These are phyloP conservation scores for Macropis europaea DNA, from an alignment of 2,888 invertebrate species.

Conservation along the genomic window DNA sequence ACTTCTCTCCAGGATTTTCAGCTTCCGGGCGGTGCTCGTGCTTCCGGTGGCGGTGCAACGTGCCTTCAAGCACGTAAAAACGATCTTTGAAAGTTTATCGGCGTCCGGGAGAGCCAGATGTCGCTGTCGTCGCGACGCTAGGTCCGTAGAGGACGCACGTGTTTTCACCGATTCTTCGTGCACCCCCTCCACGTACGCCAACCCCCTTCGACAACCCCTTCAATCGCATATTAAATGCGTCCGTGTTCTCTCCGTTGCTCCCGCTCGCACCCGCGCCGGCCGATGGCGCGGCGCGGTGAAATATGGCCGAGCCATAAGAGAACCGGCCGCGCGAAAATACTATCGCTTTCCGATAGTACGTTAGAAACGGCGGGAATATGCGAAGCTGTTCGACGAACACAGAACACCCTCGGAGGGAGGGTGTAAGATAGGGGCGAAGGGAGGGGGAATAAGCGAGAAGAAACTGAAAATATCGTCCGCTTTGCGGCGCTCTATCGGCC, in stretches of 20 bases:
- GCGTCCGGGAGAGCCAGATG: constrained; percentile 30
- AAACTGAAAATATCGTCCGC: constrained; percentile 66
- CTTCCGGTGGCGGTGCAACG: background rate
- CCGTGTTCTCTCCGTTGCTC: constrained; percentile 34
- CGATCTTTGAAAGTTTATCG: constrained; percentile 46
- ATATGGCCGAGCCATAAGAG: constrained; percentile 67
- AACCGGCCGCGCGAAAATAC: constrained; percentile 70
- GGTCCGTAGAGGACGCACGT: constrained; percentile 27
- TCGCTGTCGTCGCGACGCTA: constrained; percentile 4
- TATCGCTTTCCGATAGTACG: constrained; percentile 75
- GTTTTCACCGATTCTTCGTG: constrained; percentile 50
- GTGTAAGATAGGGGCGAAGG: constrained; percentile 6
- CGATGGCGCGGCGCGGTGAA: constrained; percentile 54
- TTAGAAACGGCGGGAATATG: constrained; percentile 45
- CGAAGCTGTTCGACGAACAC: constrained; percentile 19
- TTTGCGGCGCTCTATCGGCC: constrained; percentile 68
- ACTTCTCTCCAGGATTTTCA: constrained; percentile 15
- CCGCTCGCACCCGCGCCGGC: constrained; percentile 10
- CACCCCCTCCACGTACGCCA: constrained; percentile 9
- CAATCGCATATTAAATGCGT: constrained; percentile 64
- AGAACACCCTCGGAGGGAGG: background rate
- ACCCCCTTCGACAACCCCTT: background rate
- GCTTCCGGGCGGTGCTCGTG: background rate
- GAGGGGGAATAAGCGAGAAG: constrained; percentile 22
- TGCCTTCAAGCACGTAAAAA: constrained; percentile 26